These are phyloP conservation scores for Eulithis testata DNA, from an alignment of 2,888 invertebrate species.

Conservation along the genomic window DNA sequence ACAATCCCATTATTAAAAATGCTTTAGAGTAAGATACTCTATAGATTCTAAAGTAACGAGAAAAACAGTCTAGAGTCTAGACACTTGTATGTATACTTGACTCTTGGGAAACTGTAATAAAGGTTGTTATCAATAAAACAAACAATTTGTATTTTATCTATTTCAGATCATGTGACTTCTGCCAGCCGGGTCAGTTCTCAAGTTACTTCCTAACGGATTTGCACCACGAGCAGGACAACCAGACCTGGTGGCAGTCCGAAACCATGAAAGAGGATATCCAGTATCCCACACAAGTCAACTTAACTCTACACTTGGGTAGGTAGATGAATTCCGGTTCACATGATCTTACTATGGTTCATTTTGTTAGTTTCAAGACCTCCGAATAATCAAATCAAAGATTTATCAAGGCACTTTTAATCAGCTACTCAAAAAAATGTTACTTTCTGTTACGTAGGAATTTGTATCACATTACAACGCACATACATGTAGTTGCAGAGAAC, in stretches of 20 bases:
- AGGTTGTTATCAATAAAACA: not conserved
- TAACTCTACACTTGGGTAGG: constrained; percentile 94
- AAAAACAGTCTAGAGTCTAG: no score
- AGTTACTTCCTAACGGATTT: constrained; percentile 93
- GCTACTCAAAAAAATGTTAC: no score
- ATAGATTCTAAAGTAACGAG: no score
- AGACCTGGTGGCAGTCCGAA: constrained; percentile 99
- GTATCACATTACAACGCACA: not conserved
- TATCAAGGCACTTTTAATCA: no score
- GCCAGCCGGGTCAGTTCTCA: constrained; percentile 85
- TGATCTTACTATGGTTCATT: not conserved
- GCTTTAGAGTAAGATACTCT: no score
- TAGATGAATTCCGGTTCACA: not conserved
- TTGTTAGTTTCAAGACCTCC: no score
- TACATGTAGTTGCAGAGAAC: not conserved
- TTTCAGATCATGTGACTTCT: constrained; percentile 92
- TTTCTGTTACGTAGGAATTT: not conserved
- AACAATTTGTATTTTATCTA: not conserved
- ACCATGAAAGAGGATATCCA: constrained; percentile 98
- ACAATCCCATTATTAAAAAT: no score
- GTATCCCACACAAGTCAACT: constrained; percentile 95
- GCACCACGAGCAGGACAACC: constrained; percentile 95
- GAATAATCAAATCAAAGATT: no score
- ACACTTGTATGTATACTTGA: no score
- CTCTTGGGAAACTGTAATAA: no score